Evolutionary conservation across 2,797 vertebrate species (phyloP), one percentile per base, ranked within the genome.

Genomic region (Schizopygopsis pylzovi): DNA sequence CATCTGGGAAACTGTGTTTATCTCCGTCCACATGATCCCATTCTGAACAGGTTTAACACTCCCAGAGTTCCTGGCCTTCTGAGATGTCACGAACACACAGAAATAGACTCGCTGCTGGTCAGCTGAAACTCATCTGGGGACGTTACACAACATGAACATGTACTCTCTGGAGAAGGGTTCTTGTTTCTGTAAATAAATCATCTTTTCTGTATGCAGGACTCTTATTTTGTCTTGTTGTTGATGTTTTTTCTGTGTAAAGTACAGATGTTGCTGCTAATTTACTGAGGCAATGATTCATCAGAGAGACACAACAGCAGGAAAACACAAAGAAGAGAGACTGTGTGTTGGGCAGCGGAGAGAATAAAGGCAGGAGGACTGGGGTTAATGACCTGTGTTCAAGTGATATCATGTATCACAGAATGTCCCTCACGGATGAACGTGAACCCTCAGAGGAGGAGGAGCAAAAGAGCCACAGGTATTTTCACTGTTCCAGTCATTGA

Each of bases 21-120:
- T 89, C 79, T 87, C 59, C 54, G 76, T 68, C 87, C 89, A 85
- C 90, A 88, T 90, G 89, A 90, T 85, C 83, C 25, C 83, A 61
- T 85, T 84, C 83, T 84, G 10, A 43, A 80, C 33, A 49, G 67
- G 41, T 85, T 79, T 71, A 59, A 59, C 65, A 85, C 49, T 83
- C 71, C 81, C 70, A 12, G 41, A 76, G 72, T 20, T 77, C 61
- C 47, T 84, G 73, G 43, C 54, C 77, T 80, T 85, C 84, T 85
- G 75, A 52, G 84, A 85, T 85, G 84, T 65, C 84, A 81, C 28
- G 0, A 78, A 65, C 33, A 11, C 45, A 71, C 84, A 73, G 68
- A 85, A 85, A 85, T 85, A 85, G 65, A 75, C 78, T 49, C 2
- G 5, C 41, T 9, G 28, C 54, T 73, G 65, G 25, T 73, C 77